These are phyloP conservation scores for Boloria selene DNA, from an alignment of 2,888 invertebrate genomes.

Conservation along the genomic window DNA sequence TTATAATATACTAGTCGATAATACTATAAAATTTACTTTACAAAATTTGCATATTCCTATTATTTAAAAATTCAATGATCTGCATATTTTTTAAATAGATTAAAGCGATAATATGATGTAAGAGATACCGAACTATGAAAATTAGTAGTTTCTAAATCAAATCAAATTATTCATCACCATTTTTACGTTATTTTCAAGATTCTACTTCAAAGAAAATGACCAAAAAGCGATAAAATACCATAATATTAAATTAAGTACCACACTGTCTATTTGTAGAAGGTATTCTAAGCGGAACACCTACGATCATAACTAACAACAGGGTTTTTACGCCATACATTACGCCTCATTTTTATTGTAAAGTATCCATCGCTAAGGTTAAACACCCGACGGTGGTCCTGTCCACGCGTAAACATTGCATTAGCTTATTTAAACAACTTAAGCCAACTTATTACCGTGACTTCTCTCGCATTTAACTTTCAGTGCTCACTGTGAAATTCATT, in stretches of 20 bases:
- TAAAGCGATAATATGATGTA: no score
- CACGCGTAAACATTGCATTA: slow-evolving; percentile 25
- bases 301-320: slow-evolving; percentile 44
- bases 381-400: slow-evolving; percentile 70
- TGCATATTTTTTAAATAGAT: no score
- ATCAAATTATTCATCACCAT: no score
- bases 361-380: slow-evolving; percentile 57
- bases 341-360: slow-evolving; percentile 61
- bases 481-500: background rate
- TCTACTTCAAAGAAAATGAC: background rate
- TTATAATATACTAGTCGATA: no score
- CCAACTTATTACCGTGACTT: slow-evolving; percentile 1
- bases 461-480: background rate
- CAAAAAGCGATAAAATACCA: background rate
- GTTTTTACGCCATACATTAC: slow-evolving; percentile 56
- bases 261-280: background rate
- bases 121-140: no score
- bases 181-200: no score
- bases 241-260: background rate
- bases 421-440: slow-evolving; percentile 14
- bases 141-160: no score
- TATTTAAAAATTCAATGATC: no score
- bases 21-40: no score
- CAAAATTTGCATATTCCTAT: no score
- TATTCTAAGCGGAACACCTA: slow-evolving; percentile 25